phyloP scores from a whole-genome alignment of 1,140 invertebrate species.

The Pogonognathellus flavescens region DNA sequence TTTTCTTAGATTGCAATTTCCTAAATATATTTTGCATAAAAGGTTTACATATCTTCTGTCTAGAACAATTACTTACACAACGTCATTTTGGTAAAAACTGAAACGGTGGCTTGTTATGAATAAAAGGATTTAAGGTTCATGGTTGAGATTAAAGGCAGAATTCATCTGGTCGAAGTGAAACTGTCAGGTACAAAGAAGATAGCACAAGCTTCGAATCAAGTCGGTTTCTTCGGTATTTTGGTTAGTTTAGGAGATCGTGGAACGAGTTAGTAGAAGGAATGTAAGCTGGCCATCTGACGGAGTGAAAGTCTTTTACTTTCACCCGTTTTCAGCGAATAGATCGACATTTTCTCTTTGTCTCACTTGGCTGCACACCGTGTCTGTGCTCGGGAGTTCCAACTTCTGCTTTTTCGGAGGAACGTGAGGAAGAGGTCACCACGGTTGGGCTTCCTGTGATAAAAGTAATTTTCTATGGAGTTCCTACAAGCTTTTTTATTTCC shows the following conservation, averaged over 20 bases:
- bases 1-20: too few species aligned
- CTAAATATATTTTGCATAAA: too few species aligned
- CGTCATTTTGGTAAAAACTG: too few species aligned
- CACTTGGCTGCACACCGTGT: conserved; percentile 6
- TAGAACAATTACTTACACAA: too few species aligned
- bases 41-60: too few species aligned
- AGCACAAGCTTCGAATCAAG: background rate
- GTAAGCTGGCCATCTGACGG: background rate
- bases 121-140: too few species aligned
- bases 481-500: background rate
- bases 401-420: background rate
- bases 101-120: too few species aligned
- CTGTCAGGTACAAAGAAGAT: background rate
- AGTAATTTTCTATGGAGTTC: background rate
- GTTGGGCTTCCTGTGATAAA: background rate
- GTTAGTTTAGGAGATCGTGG: background rate
- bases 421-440: background rate
- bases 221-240: background rate
- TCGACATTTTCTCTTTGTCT: background rate
- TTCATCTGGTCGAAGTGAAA: background rate
- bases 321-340: background rate
- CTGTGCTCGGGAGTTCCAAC: background rate
- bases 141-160: background rate
- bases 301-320: conserved; percentile 19
- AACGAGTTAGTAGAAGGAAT: background rate